Conservation (phyloP, 2,888 invertebrate genomes). For the Chrysopilus asiliformis region DNA sequence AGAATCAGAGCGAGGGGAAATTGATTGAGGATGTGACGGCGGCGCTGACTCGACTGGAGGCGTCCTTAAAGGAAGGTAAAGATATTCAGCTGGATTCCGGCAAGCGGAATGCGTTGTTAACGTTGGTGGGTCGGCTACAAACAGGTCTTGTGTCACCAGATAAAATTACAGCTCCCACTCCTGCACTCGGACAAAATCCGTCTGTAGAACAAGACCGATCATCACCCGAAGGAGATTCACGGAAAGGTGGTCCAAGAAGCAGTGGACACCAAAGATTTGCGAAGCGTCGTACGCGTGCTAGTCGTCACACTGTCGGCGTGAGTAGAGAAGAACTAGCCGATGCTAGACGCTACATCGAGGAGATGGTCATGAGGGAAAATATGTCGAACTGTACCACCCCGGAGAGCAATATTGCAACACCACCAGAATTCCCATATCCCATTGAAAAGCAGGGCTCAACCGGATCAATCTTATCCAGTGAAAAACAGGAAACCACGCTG, state of each 20-base stretch:
- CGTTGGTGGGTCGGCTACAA: conserved; percentile 56
- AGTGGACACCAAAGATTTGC: conserved; percentile 36
- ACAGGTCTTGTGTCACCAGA: conserved; percentile 38
- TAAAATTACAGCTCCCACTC: conserved; percentile 22
- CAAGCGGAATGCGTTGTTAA: conserved; percentile 47
- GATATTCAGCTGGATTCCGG: conserved; percentile 38
- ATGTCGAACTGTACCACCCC: conserved; percentile 23
- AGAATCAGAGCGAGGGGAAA: conserved; percentile 41
- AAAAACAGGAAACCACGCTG: conserved; percentile 16
- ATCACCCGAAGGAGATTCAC: conserved; percentile 24
- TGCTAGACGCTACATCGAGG: conserved; percentile 62
- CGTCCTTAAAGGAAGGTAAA: conserved; percentile 48
- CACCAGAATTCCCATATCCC: conserved; percentile 21
- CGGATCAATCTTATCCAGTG: conserved; percentile 27
- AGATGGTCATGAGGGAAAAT: conserved; percentile 39
- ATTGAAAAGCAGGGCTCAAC: conserved; percentile 39
- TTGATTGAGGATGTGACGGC: conserved; percentile 63
- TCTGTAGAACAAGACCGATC: conserved; percentile 20
- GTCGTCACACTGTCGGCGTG: conserved; percentile 71
- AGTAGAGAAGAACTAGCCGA: conserved; percentile 67
- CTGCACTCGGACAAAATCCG: conserved; percentile 14
- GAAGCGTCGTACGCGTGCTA: conserved; percentile 47
- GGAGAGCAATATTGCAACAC: conserved; percentile 17
- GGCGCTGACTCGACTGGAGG: conserved; percentile 60
- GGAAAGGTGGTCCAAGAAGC: conserved; percentile 29